Evolutionary conservation across 2,888 invertebrate genomes (phyloP).

Genomic region (Oscheius sp.): DNA sequence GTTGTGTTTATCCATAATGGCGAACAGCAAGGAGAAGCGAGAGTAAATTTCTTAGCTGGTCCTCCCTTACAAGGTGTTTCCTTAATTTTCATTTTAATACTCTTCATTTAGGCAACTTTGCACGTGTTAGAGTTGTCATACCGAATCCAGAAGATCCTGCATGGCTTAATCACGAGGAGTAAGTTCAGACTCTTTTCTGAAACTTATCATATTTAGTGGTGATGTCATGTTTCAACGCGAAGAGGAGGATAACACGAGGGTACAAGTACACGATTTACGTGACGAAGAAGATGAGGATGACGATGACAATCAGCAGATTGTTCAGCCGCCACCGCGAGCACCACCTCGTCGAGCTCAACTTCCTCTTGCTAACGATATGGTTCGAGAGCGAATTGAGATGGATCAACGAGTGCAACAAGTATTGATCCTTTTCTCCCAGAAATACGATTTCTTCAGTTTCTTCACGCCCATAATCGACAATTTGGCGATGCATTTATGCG

Average conservation of each 20-base stretch:
- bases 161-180: background rate
- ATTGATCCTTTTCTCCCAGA: background rate
- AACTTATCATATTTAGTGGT: too few relatives aligned
- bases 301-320: slow-evolving; percentile 18
- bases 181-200: too few relatives aligned
- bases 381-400: background rate
- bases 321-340: background rate
- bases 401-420: background rate
- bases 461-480: background rate
- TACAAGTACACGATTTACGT: slow-evolving; percentile 13
- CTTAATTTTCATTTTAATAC: too few relatives aligned
- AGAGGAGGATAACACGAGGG: background rate
- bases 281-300: slow-evolving; percentile 26
- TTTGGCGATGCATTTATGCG: background rate
- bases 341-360: background rate
- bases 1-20: slow-evolving; percentile 13
- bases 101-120: slow-evolving; percentile 4
- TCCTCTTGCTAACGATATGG: background rate
- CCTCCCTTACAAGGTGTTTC: background rate
- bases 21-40: slow-evolving; percentile 10
- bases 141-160: background rate
- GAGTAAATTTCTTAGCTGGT: background rate
- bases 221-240: slow-evolving; percentile 1
- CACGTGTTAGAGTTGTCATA: background rate
- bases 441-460: background rate